These are phyloP conservation scores for Ornithoptera alexandrae DNA, from an alignment of 2,888 invertebrate species.

Conservation along the genomic window DNA sequence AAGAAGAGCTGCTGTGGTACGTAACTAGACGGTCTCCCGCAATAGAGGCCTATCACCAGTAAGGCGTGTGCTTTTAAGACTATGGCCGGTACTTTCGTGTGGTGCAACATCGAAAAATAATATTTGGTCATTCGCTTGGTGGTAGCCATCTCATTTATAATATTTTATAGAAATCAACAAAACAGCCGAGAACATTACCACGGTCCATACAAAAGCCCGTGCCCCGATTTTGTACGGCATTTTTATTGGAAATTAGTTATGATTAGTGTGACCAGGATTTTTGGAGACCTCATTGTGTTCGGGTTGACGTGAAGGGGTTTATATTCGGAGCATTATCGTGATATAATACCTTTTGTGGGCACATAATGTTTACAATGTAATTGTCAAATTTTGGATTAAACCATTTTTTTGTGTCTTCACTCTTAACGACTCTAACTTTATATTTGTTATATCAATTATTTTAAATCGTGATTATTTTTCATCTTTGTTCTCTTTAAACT, in stretches of 20 bases:
- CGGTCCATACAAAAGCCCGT: slow-evolving; percentile 59
- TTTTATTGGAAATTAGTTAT: slow-evolving; percentile 69
- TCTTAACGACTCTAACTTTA: not conserved
- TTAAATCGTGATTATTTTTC: not conserved
- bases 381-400: slow-evolving; percentile 15
- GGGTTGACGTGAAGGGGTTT: slow-evolving; percentile 16
- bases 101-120: slow-evolving; percentile 49
- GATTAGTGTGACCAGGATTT: slow-evolving; percentile 59
- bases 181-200: slow-evolving; percentile 73
- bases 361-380: slow-evolving; percentile 29
- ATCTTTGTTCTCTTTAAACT: no score
- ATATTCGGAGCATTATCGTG: slow-evolving; percentile 20
- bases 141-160: slow-evolving; percentile 79
- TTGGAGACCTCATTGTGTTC: slow-evolving; percentile 26
- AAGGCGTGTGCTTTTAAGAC: not conserved
- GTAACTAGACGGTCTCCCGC: no score
- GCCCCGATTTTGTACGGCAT: slow-evolving; percentile 62
- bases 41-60: no score
- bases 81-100: slow-evolving; percentile 44
- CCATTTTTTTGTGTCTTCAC: not conserved
- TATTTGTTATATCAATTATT: not conserved
- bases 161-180: slow-evolving; percentile 81
- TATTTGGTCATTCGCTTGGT: slow-evolving; percentile 78
- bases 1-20: no score
- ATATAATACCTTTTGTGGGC: slow-evolving; percentile 28